These are phyloP conservation scores for Myopa tessellatipennis DNA, from an alignment of 2,888 invertebrate genomes.

Conservation along the genomic window DNA sequence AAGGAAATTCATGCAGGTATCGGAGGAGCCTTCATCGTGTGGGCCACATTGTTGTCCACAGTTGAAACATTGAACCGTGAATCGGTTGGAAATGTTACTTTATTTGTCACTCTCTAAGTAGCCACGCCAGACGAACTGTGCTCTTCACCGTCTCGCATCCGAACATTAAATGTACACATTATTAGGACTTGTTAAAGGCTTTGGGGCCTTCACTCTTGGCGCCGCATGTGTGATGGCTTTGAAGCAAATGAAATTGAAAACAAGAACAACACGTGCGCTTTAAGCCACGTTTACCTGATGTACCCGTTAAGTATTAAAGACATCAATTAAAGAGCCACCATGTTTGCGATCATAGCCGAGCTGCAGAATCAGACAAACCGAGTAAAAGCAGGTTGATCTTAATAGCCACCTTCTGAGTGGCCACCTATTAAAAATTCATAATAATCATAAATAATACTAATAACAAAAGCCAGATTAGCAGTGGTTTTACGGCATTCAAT, in stretches of 20 bases:
- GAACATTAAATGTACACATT: too few species aligned
- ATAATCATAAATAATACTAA: background rate
- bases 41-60: background rate
- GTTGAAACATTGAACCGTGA: background rate
- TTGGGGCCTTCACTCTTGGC: too few species aligned
- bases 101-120: too few species aligned
- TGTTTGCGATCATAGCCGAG: background rate
- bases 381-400: background rate
- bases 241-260: background rate
- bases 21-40: background rate
- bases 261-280: background rate
- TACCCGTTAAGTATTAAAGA: too few species aligned
- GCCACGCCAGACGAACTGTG: too few species aligned
- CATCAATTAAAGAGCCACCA: too few species aligned
- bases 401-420: background rate
- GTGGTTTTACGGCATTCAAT: background rate
- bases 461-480: background rate
- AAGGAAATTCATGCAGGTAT: background rate
- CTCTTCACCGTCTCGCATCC: too few species aligned
- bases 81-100: too few species aligned
- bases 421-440: background rate
- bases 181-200: too few species aligned
- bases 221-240: too few species aligned
- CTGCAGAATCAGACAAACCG: background rate
- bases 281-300: too few species aligned